phyloP scores from a whole-genome alignment of 2,113 vertebrate genomes.

The Myotis lucifugus region DNA sequence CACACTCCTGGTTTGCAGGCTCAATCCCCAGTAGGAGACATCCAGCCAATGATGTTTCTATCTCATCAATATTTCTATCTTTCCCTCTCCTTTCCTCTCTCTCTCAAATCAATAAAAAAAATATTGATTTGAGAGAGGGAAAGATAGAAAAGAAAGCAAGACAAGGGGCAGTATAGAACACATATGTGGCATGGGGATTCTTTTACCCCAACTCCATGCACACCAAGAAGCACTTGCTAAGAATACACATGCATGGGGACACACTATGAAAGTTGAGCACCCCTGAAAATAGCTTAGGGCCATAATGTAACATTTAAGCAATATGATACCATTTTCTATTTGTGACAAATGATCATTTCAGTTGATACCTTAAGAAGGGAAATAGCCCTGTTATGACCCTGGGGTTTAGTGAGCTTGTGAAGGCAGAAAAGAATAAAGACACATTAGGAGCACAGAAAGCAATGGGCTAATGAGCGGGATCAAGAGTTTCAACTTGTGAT shows the following conservation, averaged over 20 bases:
- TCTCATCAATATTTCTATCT: no score
- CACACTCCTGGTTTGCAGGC: no score
- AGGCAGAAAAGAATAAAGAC: neutral
- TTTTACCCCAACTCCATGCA: neutral
- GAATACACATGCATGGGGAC: no score
- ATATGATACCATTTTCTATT: neutral
- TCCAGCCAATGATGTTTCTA: no score
- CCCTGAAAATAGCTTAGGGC: neutral
- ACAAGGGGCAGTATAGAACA: neutral
- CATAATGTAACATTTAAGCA: neutral
- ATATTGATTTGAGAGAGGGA: no score
- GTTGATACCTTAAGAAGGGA: neutral
- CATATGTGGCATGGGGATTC: neutral
- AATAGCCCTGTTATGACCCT: neutral
- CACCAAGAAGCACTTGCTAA: neutral
- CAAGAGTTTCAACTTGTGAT: neutral
- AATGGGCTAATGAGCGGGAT: neutral
- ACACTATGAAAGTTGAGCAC: neutral
- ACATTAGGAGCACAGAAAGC: neutral
- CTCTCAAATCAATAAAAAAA: no score
- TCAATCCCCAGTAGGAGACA: no score
- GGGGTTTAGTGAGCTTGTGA: neutral
- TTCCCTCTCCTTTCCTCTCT: no score
- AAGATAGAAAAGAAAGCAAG: neutral
- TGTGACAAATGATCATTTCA: neutral